Percentiles rank a stretch among this genome's conserved stretches.
phyloP scores from a whole-genome alignment of 2,797 vertebrate species.

The Chrysocyon brachyurus region DNA sequence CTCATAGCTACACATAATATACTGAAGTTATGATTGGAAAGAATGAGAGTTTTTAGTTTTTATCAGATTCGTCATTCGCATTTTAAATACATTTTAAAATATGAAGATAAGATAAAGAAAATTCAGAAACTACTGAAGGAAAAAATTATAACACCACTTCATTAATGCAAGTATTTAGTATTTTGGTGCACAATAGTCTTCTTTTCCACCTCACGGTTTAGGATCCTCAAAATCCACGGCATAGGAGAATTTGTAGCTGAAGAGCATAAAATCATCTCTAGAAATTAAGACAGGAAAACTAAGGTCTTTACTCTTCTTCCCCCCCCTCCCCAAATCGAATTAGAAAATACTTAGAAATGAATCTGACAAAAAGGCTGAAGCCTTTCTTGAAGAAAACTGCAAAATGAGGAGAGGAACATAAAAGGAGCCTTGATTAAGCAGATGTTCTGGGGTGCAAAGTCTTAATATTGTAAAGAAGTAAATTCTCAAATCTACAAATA shows the following conservation, averaged over 20 bases:
- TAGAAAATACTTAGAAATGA: conserved; percentile 36
- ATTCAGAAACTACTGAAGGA: not conserved
- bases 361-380: not conserved
- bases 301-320: not conserved
- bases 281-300: not conserved
- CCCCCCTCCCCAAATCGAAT: not conserved
- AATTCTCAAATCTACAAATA: not conserved
- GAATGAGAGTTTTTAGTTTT: not conserved
- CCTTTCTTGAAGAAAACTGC: not conserved
- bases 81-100: conserved; percentile 36
- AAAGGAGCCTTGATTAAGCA: not conserved
- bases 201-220: not conserved
- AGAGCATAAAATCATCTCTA: not conserved
- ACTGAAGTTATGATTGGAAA: not conserved
- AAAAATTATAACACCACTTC: not conserved
- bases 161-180: not conserved
- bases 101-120: not conserved
- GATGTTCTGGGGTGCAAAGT: not conserved
- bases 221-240: not conserved
- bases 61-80: not conserved
- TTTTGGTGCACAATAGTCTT: not conserved
- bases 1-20: not conserved
- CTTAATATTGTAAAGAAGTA: not conserved
- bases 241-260: not conserved
- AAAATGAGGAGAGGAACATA: not conserved